These are phyloP conservation scores for Sipha maydis DNA, from an alignment of 2,888 invertebrate species.

Conservation along the genomic window DNA sequence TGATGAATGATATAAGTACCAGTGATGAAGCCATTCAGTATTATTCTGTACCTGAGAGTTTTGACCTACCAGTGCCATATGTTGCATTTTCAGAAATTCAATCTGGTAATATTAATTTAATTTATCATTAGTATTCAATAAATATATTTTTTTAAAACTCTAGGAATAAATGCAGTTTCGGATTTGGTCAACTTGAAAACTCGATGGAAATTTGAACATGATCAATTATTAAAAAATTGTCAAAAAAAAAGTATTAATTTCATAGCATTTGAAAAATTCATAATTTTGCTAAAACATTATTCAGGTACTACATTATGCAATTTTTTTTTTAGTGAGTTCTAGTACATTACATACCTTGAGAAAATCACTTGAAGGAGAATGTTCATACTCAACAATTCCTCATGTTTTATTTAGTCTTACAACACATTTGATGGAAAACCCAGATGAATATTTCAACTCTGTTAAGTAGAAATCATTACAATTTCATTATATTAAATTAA, in stretches of 20 bases:
- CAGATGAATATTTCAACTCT: constrained; percentile 55
- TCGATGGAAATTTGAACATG: constrained; percentile 36
- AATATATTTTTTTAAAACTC: not conserved
- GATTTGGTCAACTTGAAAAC: constrained; percentile 38
- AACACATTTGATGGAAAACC: constrained; percentile 27
- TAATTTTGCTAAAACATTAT: not conserved
- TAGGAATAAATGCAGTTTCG: constrained; percentile 39
- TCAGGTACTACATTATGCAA: not conserved
- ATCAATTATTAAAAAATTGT: constrained; percentile 8
- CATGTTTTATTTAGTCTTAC: not conserved
- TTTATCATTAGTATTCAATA: not conserved
- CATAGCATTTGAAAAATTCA: not conserved
- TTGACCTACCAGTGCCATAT: constrained; percentile 44
- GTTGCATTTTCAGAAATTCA: constrained; percentile 5
- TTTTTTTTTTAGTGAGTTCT: constrained; percentile 9
- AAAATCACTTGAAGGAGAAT: not conserved
- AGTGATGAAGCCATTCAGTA: constrained; percentile 29
- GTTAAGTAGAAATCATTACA: constrained; percentile 12
- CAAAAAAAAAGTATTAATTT: constrained; percentile 18
- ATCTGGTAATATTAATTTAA: constrained; percentile 10
- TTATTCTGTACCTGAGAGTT: constrained; percentile 42
- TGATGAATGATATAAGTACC: not conserved
- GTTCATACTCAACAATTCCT: not conserved
- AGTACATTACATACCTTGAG: constrained; percentile 11
- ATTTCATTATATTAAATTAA: not conserved